A percentile compares a stretch with the other conserved stretches of the same genome.
Evolutionary conservation across 2,113 vertebrate genomes (phyloP).

Genomic region (Limnothrissa miodon): DNA sequence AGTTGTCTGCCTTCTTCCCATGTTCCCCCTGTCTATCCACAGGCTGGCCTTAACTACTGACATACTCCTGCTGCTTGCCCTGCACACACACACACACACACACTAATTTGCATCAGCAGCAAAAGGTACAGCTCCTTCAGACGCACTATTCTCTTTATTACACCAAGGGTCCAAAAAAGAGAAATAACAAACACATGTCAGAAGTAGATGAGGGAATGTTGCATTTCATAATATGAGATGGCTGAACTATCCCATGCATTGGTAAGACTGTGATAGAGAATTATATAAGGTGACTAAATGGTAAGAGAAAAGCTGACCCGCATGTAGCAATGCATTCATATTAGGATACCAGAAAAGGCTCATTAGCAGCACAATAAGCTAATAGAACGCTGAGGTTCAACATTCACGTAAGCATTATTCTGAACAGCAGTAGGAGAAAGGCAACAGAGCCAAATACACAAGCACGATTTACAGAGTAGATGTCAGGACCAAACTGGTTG

Average conservation of each 20-base stretch:
- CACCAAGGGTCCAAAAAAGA: neutral
- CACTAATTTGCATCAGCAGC: neutral
- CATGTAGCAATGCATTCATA: neutral
- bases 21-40: neutral
- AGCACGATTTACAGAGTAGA: neutral
- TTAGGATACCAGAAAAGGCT: too few species aligned
- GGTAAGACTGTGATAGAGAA: neutral
- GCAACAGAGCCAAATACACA: neutral
- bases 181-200: neutral
- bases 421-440: neutral
- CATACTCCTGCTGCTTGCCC: neutral
- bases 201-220: neutral
- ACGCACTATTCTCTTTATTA: neutral
- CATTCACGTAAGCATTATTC: neutral
- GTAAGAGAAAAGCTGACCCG: neutral
- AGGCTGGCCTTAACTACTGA: constrained; percentile 3
- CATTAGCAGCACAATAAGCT: neutral
- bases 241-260: neutral
- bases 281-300: neutral
- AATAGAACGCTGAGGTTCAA: neutral
- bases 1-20: neutral
- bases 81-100: neutral
- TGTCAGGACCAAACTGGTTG: neutral
- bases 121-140: neutral
- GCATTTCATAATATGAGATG: neutral